A percentile compares a stretch with the other conserved stretches of the same genome.
Evolutionary conservation across 35 echinoderm and acorn worm genomes (phyloP).

Genomic region (Strongylocentrotus purpuratus): DNA sequence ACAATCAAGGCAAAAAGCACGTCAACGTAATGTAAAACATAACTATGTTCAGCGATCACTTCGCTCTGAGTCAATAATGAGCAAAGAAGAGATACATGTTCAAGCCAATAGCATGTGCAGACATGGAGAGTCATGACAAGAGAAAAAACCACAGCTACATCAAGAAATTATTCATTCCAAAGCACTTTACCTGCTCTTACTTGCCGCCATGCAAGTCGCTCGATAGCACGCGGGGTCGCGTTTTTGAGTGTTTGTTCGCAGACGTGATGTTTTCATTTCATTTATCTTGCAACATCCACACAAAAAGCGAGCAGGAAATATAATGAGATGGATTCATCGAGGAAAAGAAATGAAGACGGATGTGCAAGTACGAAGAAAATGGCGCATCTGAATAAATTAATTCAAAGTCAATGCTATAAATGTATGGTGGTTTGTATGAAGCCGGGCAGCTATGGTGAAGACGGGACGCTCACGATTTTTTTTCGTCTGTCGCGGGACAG

Average conservation of each 20-base stretch:
- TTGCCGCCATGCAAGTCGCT: background rate
- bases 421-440: background rate
- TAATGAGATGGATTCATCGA: slow-evolving; percentile 2
- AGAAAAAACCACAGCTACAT: background rate
- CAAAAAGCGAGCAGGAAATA: background rate
- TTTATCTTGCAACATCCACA: background rate
- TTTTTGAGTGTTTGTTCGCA: background rate
- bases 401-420: background rate
- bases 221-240: background rate
- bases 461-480: too few relatives aligned
- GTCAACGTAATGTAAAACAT: background rate
- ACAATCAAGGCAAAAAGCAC: background rate
- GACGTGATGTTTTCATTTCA: slow-evolving; percentile 2
- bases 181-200: background rate
- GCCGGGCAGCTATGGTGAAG: too few relatives aligned
- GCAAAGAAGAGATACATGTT: background rate
- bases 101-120: background rate
- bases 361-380: background rate
- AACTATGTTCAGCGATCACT: background rate
- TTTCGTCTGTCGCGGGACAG: too few relatives aligned
- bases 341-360: background rate
- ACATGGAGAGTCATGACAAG: background rate
- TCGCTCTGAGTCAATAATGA: background rate
- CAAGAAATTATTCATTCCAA: slow-evolving; percentile 13
- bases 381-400: background rate